Percentiles rank a stretch among this genome's conserved stretches.
Conservation (phyloP, 2,797 vertebrate genomes). For the Eulemur mongoz region DNA sequence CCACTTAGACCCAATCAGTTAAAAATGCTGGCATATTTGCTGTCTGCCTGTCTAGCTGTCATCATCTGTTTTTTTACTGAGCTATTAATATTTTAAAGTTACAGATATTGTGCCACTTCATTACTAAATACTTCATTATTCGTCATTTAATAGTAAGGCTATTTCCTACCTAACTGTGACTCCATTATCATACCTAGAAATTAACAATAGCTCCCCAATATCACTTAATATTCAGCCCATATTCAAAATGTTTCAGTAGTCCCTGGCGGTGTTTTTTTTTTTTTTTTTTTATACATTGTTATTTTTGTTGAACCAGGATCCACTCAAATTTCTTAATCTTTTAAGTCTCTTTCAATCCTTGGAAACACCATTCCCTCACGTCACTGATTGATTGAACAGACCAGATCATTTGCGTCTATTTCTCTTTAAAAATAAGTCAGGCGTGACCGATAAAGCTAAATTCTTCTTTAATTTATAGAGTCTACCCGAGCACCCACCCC, state of each 20-base stretch:
- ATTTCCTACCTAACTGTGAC: neutral
- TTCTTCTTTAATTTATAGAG: neutral
- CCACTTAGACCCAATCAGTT: accelerated
- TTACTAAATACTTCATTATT: neutral
- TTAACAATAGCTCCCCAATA: too few species aligned
- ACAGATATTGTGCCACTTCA: too few species aligned
- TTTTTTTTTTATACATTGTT: neutral
- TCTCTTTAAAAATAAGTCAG: neutral
- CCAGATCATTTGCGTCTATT: neutral
- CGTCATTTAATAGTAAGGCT: neutral
- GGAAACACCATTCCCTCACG: neutral
- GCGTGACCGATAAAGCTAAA: neutral
- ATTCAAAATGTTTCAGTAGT: neutral
- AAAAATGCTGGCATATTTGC: neutral
- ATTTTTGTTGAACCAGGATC: neutral
- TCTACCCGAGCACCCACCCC: neutral
- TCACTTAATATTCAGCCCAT: too few species aligned
- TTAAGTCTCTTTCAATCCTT: neutral
- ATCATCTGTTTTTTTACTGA: neutral
- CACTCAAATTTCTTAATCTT: neutral
- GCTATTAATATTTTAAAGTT: neutral
- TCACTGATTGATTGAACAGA: neutral
- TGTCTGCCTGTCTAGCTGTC: neutral
- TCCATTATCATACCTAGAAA: neutral
- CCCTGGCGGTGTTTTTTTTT: too few species aligned